Base-by-base conservation (phyloP, 2,888 invertebrate species). In the Galerucella calmariensis region DNA sequence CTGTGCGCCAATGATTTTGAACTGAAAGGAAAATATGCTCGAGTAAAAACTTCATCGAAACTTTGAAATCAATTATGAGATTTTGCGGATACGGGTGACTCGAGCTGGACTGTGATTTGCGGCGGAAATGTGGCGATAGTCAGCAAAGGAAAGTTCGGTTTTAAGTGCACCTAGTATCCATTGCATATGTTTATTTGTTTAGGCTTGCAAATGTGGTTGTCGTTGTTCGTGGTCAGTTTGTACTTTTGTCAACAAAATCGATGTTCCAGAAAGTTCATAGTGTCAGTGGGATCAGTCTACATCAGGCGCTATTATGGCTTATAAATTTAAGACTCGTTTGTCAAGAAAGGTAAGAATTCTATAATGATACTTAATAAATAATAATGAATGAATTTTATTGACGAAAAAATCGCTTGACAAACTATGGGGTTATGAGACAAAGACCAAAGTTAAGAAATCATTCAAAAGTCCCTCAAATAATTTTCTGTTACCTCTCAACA, bases 41-140 rank as follows among this genome's bases (percentile, higher is more conserved):
- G 24, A 73, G n/a, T 53, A 53, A 53, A 71, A 73, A 67, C 67
- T 71, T 16, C 53, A 53, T 65, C 46, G 12, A 35, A 48, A 71
- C 41, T 71, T 71, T 53, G 16, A 35, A 56, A 48, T 65, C 56
- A 71, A 71, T 69, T 62, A 69, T 62, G 69, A 69, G 48, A 65
- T 48, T 67, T 67, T 53, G 67, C 35, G 35, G 56, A 16, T 53
- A 35, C 10, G 53, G 53, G 53, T 14, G 16, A 44, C 41, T 27
- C 8, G 6, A 53, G 53, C n/a, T 53, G n/a, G 16, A 53, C 53
- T 53, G 53, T 53, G 14, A 53, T 53, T 53, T 53, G 53, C n/a
- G 16, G 53, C 1, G 14, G 2, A 53, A 53, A 16, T 53, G 53
- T 16, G 53, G n/a, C 53, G 8, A 14, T n/a, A 2, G 53, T 16